Base-by-base conservation (phyloP, 2,797 vertebrate genomes). In the Sphenopsis melanotis region DNA sequence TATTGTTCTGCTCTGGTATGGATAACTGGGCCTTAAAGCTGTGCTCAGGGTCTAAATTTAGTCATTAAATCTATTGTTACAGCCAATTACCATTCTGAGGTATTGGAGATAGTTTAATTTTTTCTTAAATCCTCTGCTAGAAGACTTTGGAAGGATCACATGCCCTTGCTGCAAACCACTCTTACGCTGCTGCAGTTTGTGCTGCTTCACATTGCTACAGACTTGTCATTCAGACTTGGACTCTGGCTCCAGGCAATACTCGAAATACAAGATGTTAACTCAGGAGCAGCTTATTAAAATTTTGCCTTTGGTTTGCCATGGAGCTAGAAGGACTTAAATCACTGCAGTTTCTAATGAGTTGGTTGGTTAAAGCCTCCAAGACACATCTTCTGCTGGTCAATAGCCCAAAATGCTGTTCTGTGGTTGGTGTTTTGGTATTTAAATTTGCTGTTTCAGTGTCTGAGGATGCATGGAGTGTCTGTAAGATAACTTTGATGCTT, bases 211-310 rank as follows among this genome's bases (percentile, higher is more conserved):
- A 0, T 79, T 76, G 50, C 75, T 63, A n/a, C 78, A 86, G 69
- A 10, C 49, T 41, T 87, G 82, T 90, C 71, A 69, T 34, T 83
- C 78, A 83, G 65, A 57, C 72, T n/a, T 13, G 63, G 63, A 37
- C 66, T 32, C 55, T 65, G 1, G 70, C 86, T 95, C 60, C 79
- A 76, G 89, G 94, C 93, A 80, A 22, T 53, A 59, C 88, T 89
- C 1, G 1, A 80, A 79, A 78, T 82, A 89, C 84, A 94, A 83
- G 72, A 63, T 85, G 83, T 92, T 94, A 95, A 65, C 81, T 64
- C 47, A 47, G 85, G 65, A 94, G 86, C 72, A 83, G 75, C 69
- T 86, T 59, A 66, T 49, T 84, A 50, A 89, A 87, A 87, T 72
- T 75, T 50, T 88, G 83, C 64, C 79, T 74, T 66, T 91, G 77